Evolutionary conservation across 1,140 invertebrate species (phyloP).

Genomic region (Drosophila eugracilis): DNA sequence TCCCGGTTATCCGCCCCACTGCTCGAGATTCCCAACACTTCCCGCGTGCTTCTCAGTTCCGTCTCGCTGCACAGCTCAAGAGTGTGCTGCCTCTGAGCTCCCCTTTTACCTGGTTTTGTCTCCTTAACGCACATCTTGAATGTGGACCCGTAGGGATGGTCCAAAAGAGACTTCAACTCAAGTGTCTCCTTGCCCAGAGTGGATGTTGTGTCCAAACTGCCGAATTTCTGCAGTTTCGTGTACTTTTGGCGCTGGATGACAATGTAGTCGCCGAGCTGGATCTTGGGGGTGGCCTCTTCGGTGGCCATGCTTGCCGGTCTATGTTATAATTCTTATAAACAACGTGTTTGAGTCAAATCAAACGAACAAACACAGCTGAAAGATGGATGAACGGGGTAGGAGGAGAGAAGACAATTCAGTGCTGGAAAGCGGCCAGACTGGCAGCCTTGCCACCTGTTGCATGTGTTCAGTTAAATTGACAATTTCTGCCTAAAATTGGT

Average conservation of each 20-base stretch:
- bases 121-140: slow-evolving; percentile 91
- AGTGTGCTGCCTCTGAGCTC: slow-evolving; percentile 86
- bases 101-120: slow-evolving; percentile 56
- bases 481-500: too few relatives aligned
- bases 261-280: slow-evolving; percentile 89
- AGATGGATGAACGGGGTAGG: not conserved
- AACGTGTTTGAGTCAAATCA: slow-evolving; percentile 34
- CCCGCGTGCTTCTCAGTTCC: slow-evolving; percentile 84
- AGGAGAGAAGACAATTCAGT: slow-evolving; percentile 6
- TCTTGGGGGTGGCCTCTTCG: slow-evolving; percentile 18
- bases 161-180: slow-evolving; percentile 89
- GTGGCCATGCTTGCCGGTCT: slow-evolving; percentile 26
- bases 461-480: too few relatives aligned
- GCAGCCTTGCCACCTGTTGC: slow-evolving; percentile 7
- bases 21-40: slow-evolving; percentile 86
- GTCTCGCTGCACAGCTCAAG: slow-evolving; percentile 87
- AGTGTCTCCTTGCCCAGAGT: slow-evolving; percentile 90
- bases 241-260: slow-evolving; percentile 91
- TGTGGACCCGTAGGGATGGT: slow-evolving; percentile 90
- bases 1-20: slow-evolving; percentile 93
- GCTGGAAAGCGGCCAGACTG: not conserved
- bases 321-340: slow-evolving; percentile 19
- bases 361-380: slow-evolving; percentile 15
- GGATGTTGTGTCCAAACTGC: slow-evolving; percentile 87
- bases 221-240: slow-evolving; percentile 90